Evolutionary conservation across 2,888 invertebrate genomes (phyloP).

Genomic region (Stenichneumon culpator): DNA sequence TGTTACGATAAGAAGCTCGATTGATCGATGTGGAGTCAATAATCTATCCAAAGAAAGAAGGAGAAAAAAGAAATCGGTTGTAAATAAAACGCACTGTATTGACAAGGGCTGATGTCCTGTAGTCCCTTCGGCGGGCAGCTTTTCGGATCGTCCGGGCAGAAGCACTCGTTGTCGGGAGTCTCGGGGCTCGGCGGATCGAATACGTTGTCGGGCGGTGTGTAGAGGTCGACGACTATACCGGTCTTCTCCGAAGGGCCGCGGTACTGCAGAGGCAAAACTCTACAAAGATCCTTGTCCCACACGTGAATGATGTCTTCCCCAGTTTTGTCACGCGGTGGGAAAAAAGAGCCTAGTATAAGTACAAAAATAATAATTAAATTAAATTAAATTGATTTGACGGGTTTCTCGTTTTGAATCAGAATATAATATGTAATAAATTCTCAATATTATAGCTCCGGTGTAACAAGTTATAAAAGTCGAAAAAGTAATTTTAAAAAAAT

Average conservation of each 20-base stretch:
- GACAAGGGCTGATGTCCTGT: slow-evolving; percentile 95
- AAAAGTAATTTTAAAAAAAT: no score
- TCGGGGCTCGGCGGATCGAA: slow-evolving; percentile 87
- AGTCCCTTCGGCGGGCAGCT: slow-evolving; percentile 91
- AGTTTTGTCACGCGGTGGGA: slow-evolving; percentile 90
- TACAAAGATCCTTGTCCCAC: slow-evolving; percentile 95
- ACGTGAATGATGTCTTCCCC: slow-evolving; percentile 89
- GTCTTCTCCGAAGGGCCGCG: slow-evolving; percentile 89
- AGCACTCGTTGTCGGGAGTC: slow-evolving; percentile 90
- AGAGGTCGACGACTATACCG: slow-evolving; percentile 91
- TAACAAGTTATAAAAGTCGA: no score
- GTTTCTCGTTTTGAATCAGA: no score
- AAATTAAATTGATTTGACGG: no score
- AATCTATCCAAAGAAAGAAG: neutral
- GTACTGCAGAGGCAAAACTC: slow-evolving; percentile 92
- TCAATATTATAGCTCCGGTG: no score
- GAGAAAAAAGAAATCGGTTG: neutral
- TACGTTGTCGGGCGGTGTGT: slow-evolving; percentile 90
- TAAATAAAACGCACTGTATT: slow-evolving; percentile 89
- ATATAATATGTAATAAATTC: no score
- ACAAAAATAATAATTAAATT: neutral
- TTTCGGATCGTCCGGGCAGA: slow-evolving; percentile 89
- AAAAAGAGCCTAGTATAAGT: slow-evolving; percentile 89
- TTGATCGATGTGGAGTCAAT: neutral
- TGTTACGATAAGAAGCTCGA: neutral